Percentiles rank a stretch among this genome's conserved stretches.
Evolutionary conservation across 2,113 vertebrate species (phyloP).

Genomic region (Rhynchopsitta pachyrhyncha): DNA sequence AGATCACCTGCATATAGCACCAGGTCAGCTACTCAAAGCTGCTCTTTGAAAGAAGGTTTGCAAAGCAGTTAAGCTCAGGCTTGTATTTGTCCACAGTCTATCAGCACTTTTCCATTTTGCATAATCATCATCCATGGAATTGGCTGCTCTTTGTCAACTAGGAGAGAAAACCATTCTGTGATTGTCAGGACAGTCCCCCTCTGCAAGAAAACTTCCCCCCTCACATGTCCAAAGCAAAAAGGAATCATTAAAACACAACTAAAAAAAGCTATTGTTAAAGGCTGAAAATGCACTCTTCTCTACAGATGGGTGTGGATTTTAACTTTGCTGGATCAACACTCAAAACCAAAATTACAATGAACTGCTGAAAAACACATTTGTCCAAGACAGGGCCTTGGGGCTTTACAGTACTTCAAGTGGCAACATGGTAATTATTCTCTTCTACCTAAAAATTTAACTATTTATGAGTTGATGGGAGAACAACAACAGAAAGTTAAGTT

Average conservation of each 20-base stretch:
- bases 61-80: background rate
- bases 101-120: conserved; percentile 40
- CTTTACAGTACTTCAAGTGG: conserved; percentile 12
- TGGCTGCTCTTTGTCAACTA: background rate
- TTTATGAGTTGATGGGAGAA: background rate
- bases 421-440: conserved; percentile 30
- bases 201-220: background rate
- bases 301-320: background rate
- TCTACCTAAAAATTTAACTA: conserved; percentile 3
- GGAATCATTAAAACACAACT: background rate
- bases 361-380: conserved; percentile 50
- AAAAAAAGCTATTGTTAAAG: conserved; percentile 14
- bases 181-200: background rate
- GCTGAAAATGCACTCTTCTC: background rate
- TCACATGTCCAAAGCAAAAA: background rate
- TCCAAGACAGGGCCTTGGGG: conserved; percentile 19
- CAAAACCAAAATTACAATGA: conserved; percentile 53
- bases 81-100: conserved; percentile 28
- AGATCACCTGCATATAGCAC: background rate
- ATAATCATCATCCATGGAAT: background rate
- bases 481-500: background rate
- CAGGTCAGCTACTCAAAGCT: background rate
- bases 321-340: conserved; percentile 6
- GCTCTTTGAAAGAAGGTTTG: background rate
- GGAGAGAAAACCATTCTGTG: background rate